Evolutionary conservation across 1,140 invertebrate species (phyloP), one percentile per base, ranked within the genome.

Genomic region (Musca vetustissima): DNA sequence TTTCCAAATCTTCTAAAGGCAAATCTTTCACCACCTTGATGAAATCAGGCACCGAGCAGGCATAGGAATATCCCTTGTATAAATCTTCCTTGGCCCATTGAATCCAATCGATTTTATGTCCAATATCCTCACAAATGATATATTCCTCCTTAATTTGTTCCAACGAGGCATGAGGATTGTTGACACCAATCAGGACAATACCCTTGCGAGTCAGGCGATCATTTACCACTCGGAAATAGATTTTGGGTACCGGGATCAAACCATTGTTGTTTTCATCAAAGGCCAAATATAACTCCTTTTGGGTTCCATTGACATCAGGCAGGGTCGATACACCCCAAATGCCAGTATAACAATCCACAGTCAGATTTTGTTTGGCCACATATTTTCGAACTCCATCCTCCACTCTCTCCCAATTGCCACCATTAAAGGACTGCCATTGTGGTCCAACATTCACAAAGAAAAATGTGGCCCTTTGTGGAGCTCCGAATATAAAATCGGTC

Each of bases 391-490:
- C 78, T 71, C 82, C 82, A 0, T 75, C 68, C 70, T 87, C 86
- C 7, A 86, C 72, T 7, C 68, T 72, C 48, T 85, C 85, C 89
- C 89, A 91, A 76, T 90, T 90, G 36, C 86, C 87, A 19, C 83
- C 86, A 70, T 90, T 89, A 68, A 90, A 87, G 7, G 83, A 85
- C 70, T 90, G 87, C 89, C 89, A 91, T 72, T 83, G 88, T 0
- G 88, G 88, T 0, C 85, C 87, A 21, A 83, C 85, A 76, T 91
- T 91, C 7, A 88, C 85, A 73, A 87, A 91, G 66, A 86, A 86
- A 73, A 88, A 90, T 0, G 89, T 89, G 1, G 88, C 78, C 2
- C 85, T 83, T 72, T 91, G 89, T 8, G 86, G 85, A 1, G 85
- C 78, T 0, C 85, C 88, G 71, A 86, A 89, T 2, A 90, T 84